These are phyloP conservation scores for Lepidochrysops patricia DNA, from an alignment of 2,888 invertebrate species.

Conservation along the genomic window DNA sequence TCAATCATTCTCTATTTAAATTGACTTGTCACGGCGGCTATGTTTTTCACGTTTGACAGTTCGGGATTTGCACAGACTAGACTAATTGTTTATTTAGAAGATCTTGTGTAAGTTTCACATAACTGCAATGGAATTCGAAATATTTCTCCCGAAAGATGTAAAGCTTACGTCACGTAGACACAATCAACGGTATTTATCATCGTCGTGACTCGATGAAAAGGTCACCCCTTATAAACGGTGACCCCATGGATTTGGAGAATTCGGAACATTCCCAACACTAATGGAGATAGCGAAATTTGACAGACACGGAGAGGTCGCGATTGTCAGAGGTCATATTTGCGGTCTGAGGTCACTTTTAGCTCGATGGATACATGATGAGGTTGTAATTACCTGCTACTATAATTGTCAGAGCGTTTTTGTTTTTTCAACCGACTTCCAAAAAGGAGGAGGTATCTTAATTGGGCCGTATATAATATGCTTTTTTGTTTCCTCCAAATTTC, in stretches of 20 bases:
- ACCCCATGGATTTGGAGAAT: neutral
- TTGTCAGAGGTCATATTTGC: neutral
- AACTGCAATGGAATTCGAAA: neutral
- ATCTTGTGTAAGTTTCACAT: too few relatives aligned
- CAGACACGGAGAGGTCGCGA: neutral
- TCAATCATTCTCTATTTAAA: conserved; percentile 9
- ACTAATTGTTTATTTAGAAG: too few relatives aligned
- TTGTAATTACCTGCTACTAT: too few relatives aligned
- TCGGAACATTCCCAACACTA: neutral
- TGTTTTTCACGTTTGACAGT: conserved; percentile 10
- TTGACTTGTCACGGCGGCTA: conserved; percentile 4
- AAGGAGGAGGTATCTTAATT: too few relatives aligned
- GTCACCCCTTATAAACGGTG: conserved; percentile 1
- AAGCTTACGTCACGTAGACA: neutral
- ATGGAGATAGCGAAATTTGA: neutral
- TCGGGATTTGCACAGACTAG: neutral
- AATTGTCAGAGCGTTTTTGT: too few relatives aligned
- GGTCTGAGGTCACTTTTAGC: neutral
- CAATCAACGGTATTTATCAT: neutral
- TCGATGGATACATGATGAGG: too few relatives aligned
- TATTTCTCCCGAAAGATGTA: neutral
- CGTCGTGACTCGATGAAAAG: conserved; percentile 6
- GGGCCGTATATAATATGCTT: too few relatives aligned
- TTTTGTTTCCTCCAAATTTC: too few relatives aligned
- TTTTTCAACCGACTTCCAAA: neutral